These are phyloP conservation scores for Galleria mellonella DNA, from an alignment of 1,140 invertebrate species.

Conservation along the genomic window DNA sequence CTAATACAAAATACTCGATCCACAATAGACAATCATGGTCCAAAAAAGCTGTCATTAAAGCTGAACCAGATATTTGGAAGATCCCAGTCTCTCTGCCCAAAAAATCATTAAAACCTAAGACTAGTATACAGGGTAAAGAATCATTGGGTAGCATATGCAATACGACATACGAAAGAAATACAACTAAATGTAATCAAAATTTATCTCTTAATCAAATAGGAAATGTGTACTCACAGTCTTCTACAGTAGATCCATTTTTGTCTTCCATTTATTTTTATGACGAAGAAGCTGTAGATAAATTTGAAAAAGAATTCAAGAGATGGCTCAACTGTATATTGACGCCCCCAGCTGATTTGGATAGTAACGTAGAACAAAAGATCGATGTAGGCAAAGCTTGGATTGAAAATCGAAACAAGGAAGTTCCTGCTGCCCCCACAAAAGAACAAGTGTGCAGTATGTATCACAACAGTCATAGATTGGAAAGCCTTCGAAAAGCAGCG, in stretches of 20 bases:
- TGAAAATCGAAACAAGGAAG: constrained; percentile 78
- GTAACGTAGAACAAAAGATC: constrained; percentile 76
- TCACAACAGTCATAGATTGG: constrained; percentile 78
- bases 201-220: constrained; percentile 42
- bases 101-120: constrained; percentile 32
- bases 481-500: constrained; percentile 80
- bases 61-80: constrained; percentile 56
- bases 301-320: constrained; percentile 87
- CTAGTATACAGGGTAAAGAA: constrained; percentile 22
- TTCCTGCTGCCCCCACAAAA: constrained; percentile 79
- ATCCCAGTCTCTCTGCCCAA: constrained; percentile 33
- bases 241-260: constrained; percentile 80
- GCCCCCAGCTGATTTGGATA: constrained; percentile 82
- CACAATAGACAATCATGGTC: constrained; percentile 43
- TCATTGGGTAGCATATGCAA: constrained; percentile 22
- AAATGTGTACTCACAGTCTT: constrained; percentile 75
- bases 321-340: constrained; percentile 93
- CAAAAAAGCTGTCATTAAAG: constrained; percentile 42
- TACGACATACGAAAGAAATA: constrained; percentile 43
- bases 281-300: constrained; percentile 85
- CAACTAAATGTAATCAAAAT: constrained; percentile 31
- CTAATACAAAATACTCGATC: constrained; percentile 10
- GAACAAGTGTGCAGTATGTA: constrained; percentile 79
- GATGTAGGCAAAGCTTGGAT: constrained; percentile 86
- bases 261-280: constrained; percentile 83